Base-by-base conservation (phyloP, 92 coral and sea anemone genomes). In the Zoanthus sansibaricus region DNA sequence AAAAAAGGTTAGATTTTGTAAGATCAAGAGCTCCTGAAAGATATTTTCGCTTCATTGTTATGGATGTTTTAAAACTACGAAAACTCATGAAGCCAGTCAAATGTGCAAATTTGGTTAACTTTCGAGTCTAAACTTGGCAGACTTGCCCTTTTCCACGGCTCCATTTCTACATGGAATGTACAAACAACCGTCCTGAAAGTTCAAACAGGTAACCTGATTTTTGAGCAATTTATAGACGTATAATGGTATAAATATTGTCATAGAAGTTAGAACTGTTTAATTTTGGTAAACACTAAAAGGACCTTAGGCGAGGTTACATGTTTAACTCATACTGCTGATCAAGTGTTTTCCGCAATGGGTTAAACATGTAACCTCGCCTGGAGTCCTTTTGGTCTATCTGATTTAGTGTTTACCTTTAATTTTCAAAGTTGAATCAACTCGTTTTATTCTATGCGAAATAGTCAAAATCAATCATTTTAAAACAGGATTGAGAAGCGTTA, bases 151-250 rank as follows among this genome's bases (percentile, higher is more conserved):
- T 15, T 66, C 75, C 13, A 9, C 42, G 42, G 42, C 42, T 37
- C 42, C 4, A 2, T 37, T 37, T 37, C 42, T 37, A 37, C 7
- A 80, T 80, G 85, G 62, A 61, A 67, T 66, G 59, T 66, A 66
- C 56, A 80, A 80, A 80, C 31, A 49, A 75, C 18, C 59, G 61
- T 80, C 42, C 59, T 45, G 85, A 67, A 18, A 68, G 47, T 80
- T 59, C 37, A 47, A 62, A 55, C 44, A 80, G 85, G 85, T 80
- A 80, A 47, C 31, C 59, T 11, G 14, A 44, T 75, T 6, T 1
- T 12, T 37, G 13, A 56, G 32, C 31, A 62, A 11, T 42, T 62
- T 14, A 55, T 3, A 42, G n/a, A n/a, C n/a, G n/a, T n/a, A n/a
- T n/a, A n/a, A n/a, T n/a, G n/a, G 31, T 44, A 72, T 72, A 33